Conservation (phyloP, 2,888 invertebrate species). For the Embidobia sp. region DNA sequence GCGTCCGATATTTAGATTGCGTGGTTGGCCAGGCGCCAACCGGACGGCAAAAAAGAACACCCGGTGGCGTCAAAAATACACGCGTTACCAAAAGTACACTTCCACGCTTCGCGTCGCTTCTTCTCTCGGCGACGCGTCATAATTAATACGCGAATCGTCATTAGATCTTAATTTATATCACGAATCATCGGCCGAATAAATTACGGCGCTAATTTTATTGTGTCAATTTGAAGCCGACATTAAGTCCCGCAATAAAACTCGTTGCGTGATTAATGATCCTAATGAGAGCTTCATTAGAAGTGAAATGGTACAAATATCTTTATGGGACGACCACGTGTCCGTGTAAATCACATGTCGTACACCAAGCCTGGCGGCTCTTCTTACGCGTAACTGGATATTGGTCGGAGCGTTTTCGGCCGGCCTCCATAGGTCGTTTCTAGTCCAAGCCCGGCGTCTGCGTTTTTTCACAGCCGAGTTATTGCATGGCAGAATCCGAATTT, state of each 20-base stretch:
- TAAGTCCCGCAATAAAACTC: conserved; percentile 51
- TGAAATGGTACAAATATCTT: conserved; percentile 29
- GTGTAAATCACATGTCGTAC: conserved; percentile 22
- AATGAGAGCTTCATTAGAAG: conserved; percentile 56
- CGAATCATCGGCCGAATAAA: conserved; percentile 47
- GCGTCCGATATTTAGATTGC: conserved; percentile 50
- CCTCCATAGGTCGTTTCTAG: conserved; percentile 57
- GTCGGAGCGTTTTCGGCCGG: neutral
- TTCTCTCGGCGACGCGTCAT: conserved; percentile 65
- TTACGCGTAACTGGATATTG: conserved; percentile 10
- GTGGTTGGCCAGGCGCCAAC: conserved; percentile 36
- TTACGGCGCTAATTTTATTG: conserved; percentile 48
- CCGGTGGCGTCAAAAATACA: conserved; percentile 10
- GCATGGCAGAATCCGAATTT: conserved; percentile 63
- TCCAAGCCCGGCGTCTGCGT: neutral
- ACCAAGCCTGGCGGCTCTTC: neutral
- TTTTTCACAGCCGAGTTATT: too few relatives aligned
- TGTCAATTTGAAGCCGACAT: conserved; percentile 47
- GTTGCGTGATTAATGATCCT: conserved; percentile 53
- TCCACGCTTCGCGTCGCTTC: conserved; percentile 72
- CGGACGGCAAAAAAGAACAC: neutral
- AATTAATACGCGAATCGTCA: conserved; percentile 50
- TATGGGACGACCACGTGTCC: conserved; percentile 24
- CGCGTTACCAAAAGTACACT: conserved; percentile 24
- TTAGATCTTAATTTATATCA: conserved; percentile 58